Evolutionary conservation across 2,113 vertebrate genomes (phyloP).

Genomic region (Poicephalus gulielmi): DNA sequence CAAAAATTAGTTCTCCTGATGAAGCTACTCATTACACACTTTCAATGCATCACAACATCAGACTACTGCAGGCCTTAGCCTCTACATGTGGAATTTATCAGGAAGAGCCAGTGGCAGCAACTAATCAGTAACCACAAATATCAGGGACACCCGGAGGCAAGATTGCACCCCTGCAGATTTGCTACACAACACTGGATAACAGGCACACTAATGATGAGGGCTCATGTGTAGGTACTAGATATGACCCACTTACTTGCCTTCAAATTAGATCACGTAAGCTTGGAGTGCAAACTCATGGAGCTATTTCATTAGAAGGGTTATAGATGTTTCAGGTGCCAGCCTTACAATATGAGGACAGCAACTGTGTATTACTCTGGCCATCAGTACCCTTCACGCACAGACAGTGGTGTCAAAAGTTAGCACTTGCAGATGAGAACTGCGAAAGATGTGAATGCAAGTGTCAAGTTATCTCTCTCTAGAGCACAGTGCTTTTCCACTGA

Average conservation of each 20-base stretch:
- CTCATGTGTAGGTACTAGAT: slow-evolving; percentile 38
- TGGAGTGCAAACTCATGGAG: slow-evolving; percentile 3
- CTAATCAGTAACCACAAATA: slow-evolving; percentile 62
- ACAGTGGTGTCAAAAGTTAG: slow-evolving; percentile 60
- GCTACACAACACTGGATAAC: slow-evolving; percentile 55
- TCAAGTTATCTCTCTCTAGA: slow-evolving; percentile 15
- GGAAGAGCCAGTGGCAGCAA: slow-evolving; percentile 4
- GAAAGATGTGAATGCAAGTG: slow-evolving; percentile 60
- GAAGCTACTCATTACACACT: neutral
- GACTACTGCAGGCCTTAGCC: neutral
- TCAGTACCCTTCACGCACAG: slow-evolving; percentile 16
- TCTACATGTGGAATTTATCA: slow-evolving; percentile 32
- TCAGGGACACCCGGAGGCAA: slow-evolving; percentile 43
- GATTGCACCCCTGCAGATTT: slow-evolving; percentile 61
- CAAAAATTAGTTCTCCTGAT: neutral
- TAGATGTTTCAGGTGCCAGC: neutral
- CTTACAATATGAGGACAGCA: neutral
- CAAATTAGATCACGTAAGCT: slow-evolving; percentile 29
- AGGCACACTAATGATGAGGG: slow-evolving; percentile 45
- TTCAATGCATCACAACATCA: neutral
- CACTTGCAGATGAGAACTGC: slow-evolving; percentile 56
- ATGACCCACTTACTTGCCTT: slow-evolving; percentile 45
- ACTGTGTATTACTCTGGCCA: neutral
- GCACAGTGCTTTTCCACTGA: neutral
- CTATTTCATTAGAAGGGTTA: slow-evolving; percentile 42